phyloP scores from a whole-genome alignment of 1,140 invertebrate genomes.

The Probaryconus sp. region DNA sequence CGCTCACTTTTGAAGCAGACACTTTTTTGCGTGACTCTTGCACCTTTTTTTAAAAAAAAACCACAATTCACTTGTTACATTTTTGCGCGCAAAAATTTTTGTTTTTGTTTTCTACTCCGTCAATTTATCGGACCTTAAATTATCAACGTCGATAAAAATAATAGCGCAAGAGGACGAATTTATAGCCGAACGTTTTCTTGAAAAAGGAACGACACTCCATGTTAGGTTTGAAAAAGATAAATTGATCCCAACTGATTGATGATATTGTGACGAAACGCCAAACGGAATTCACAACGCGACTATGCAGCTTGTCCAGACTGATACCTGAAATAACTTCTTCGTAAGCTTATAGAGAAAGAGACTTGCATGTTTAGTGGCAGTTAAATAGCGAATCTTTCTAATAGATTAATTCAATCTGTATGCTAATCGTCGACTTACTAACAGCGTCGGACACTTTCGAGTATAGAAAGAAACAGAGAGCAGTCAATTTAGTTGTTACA shows the following conservation, averaged over 20 bases:
- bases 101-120: not conserved
- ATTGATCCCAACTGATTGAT: conserved; percentile 42
- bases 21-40: not conserved
- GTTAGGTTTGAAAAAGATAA: conserved; percentile 42
- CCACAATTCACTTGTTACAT: conserved; percentile 7
- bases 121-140: not conserved
- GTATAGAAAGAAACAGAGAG: no score
- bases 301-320: conserved; percentile 23
- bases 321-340: conserved; percentile 18
- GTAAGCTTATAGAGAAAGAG: no score
- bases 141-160: conserved; percentile 3
- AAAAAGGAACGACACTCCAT: conserved; percentile 18
- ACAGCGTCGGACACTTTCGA: no score
- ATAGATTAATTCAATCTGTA: no score
- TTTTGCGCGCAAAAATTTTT: not conserved
- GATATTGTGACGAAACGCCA: conserved; percentile 35
- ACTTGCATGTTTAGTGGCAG: no score
- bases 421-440: no score
- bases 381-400: no score
- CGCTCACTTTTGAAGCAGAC: no score
- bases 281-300: conserved; percentile 22
- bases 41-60: conserved; percentile 7
- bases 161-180: not conserved
- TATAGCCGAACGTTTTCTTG: not conserved
- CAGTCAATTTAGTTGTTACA: no score